These are phyloP conservation scores for Oligia strigilis DNA, from an alignment of 2,888 invertebrate genomes.

Conservation along the genomic window DNA sequence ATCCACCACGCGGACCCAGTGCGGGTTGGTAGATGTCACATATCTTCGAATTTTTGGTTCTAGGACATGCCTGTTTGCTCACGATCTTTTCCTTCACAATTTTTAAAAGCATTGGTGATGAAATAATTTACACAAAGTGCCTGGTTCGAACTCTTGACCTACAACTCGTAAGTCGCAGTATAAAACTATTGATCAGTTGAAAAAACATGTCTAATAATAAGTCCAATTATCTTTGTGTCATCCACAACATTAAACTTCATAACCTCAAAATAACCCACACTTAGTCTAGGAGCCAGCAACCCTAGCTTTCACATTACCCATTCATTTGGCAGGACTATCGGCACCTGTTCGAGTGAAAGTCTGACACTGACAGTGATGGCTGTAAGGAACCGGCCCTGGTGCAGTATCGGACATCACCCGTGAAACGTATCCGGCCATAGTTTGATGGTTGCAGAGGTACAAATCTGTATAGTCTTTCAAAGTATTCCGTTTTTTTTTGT, in stretches of 20 bases:
- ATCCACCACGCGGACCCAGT: too few species aligned
- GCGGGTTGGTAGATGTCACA: too few species aligned
- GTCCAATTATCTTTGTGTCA: neutral
- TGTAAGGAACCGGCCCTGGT: constrained; percentile 60
- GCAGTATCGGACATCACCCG: constrained; percentile 69
- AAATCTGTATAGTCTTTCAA: constrained; percentile 4
- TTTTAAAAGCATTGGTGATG: too few species aligned
- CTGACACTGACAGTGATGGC: constrained; percentile 67
- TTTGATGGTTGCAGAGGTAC: constrained; percentile 16
- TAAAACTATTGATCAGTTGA: too few species aligned
- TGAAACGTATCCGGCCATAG: constrained; percentile 64
- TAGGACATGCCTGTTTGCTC: too few species aligned
- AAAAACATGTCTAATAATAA: too few species aligned
- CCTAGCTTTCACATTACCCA: constrained; percentile 44
- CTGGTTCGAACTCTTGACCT: too few species aligned
- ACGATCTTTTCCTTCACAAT: too few species aligned
- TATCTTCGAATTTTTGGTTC: too few species aligned
- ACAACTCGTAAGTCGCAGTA: too few species aligned
- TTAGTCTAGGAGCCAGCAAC: constrained; percentile 19
- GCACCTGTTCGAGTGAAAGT: constrained; percentile 60
- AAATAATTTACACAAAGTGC: too few species aligned
- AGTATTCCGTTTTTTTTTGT: too few species aligned
- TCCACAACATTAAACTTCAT: neutral
- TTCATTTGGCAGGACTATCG: constrained; percentile 63
- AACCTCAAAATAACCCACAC: neutral